Evolutionary conservation across 2,888 invertebrate genomes (phyloP), one percentile per base, ranked within the genome.

Genomic region (Sarcophaga carnaria): DNA sequence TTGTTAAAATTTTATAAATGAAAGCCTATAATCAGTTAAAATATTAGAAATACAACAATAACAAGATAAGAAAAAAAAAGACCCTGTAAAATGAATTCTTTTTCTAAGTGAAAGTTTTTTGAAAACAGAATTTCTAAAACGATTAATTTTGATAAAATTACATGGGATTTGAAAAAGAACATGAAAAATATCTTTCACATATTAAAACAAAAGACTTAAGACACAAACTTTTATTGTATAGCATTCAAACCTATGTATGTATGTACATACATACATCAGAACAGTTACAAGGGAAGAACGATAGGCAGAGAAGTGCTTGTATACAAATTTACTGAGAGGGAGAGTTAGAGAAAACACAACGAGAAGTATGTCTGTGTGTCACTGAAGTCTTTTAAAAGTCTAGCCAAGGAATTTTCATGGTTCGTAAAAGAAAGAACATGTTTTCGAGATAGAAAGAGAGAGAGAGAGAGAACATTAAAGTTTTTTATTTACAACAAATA

Each of bases 81-180:
- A 17, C 10, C 54, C 14, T 54, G 54, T 54, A 14, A 49, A 5
- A 54, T 4, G 17, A 54, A 54, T 54, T 54, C 54, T 54, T 54
- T 54, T 54, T 54, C 8, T 54, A 22, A 84, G 80, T 76, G 70
- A 84, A 84, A 84, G 80, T 76, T 80, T 59, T 20, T 45, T 22
- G n/a, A 72, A 45, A 70, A 37, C 11, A 45, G 47, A 14, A 14
- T 27, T 70, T n/a, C 14, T 6, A 17, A 59, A 27, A 62, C 12
- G 25, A 66, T 47, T 77, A 77, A 71, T 71, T 66, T 77, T 66
- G 6, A 64, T 71, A 45, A 70, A 77, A 64, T 22, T 71, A 70
- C 11, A 54, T 1, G 45, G 59, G 62, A 47, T 60, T 54, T 75
- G 62, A 47, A 47, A 22, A 69, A n/a, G 20, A n/a, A 14, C 1